Conservation (phyloP, 2,797 vertebrate genomes). For the Enteromius thamalakanensis region DNA sequence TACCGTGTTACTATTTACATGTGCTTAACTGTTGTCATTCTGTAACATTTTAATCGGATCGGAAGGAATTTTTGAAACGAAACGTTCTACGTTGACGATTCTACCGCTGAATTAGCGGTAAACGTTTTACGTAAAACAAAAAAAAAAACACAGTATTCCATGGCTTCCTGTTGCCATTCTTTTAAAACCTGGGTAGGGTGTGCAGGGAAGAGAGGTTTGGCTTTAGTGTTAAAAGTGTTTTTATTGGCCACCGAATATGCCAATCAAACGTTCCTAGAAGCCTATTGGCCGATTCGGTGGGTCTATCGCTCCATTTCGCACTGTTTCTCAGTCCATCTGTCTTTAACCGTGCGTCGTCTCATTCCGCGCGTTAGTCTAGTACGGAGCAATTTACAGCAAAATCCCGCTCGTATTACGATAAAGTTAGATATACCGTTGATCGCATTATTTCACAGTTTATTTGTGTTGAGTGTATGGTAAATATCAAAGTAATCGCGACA, state of each 20-base stretch:
- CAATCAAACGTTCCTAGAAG: slow-evolving; percentile 66
- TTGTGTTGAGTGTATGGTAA: not conserved
- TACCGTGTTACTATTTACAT: not conserved
- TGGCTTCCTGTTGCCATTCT: slow-evolving; percentile 61
- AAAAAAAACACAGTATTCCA: slow-evolving; percentile 32
- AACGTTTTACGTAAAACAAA: slow-evolving; percentile 37
- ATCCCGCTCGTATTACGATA: slow-evolving; percentile 8
- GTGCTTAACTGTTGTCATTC: not conserved
- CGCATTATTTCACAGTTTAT: not conserved
- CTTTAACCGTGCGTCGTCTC: slow-evolving; percentile 63
- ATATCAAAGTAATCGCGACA: not conserved
- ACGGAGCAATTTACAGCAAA: slow-evolving; percentile 60
- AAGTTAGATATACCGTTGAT: not conserved
- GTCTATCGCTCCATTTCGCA: slow-evolving; percentile 83
- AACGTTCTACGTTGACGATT: not conserved
- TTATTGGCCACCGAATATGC: slow-evolving; percentile 62
- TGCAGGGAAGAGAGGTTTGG: slow-evolving; percentile 57
- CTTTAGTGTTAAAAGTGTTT: slow-evolving; percentile 13
- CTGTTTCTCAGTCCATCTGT: slow-evolving; percentile 56
- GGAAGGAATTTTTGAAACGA: not conserved
- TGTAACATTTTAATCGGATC: not conserved
- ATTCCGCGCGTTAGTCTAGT: slow-evolving; percentile 85
- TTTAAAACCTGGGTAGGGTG: slow-evolving; percentile 54
- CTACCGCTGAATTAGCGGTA: not conserved
- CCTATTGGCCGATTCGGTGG: slow-evolving; percentile 73